Evolutionary conservation across 2,797 vertebrate genomes (phyloP), one percentile per base, ranked within the genome.

Genomic region (Sus cebifrons): DNA sequence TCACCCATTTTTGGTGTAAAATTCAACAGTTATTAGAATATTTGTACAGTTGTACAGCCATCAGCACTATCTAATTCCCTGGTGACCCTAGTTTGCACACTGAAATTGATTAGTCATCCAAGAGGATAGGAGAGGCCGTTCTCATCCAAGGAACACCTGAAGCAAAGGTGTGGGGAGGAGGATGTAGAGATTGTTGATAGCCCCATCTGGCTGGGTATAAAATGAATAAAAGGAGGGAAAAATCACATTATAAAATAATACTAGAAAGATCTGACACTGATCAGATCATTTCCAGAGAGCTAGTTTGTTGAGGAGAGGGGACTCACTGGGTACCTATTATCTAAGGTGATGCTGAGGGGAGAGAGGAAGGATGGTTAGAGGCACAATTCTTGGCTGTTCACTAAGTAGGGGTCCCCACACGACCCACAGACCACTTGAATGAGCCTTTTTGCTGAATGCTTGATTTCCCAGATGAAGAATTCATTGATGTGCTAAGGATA

Each of bases 151-250:
- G 21, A 44, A 58, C 4, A 14, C 13, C 77, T 79, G 64, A 65
- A 67, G 11, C 36, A 36, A 71, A 83, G 6, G 4, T 25, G 5
- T 40, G 40, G 23, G 32, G 27, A 15, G 62, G 29, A 40, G 44
- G n/a, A 23, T 60, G 2, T 23, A 84, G 78, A 65, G 62, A n/a
- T 70, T 58, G 18, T 54, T 12, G 73, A 5, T 56, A 81, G 67
- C 29, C 52, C 36, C 21, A 7, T 73, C 44, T 67, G 49, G 21
- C 44, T 75, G 81, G 27, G 10, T 86, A 36, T 74, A 79, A 68
- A 78, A 32, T 54, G 49, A 94, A 40, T 74, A 20, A 86, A 96
- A 95, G 65, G 70, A 54, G 17, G 44, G 44, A 49, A 49, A 49
- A 49, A 49, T 49, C 6, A 49, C 6, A 49, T 49, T 49, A 49